Conservation (phyloP, 2,797 vertebrate genomes). For the Protosalanx chinensis region DNA sequence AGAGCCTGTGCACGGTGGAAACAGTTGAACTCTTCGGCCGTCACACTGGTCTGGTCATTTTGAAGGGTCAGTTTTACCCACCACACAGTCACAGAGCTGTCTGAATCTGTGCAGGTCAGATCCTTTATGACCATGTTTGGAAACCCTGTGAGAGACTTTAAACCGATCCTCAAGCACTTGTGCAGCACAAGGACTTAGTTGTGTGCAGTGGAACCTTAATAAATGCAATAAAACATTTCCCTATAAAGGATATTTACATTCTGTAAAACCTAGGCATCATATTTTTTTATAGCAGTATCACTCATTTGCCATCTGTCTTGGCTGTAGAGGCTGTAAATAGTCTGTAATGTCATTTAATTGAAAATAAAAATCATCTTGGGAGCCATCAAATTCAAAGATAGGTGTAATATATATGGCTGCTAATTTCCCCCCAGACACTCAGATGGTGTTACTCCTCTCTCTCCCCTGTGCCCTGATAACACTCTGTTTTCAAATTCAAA, state of each 20-base stretch:
- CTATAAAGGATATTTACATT: neutral
- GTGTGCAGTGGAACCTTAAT: neutral
- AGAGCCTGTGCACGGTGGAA: too few species aligned
- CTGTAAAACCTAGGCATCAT: neutral
- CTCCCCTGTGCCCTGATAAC: neutral
- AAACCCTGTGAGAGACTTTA: neutral
- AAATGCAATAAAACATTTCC: neutral
- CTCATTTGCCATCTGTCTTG: neutral
- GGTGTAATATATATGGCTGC: neutral
- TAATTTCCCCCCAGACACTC: neutral
- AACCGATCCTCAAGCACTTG: neutral
- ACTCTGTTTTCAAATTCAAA: neutral
- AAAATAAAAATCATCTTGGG: neutral
- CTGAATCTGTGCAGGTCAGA: too few species aligned
- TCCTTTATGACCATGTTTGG: slow-evolving; percentile 1
- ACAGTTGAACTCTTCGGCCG: neutral
- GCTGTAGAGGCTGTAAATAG: too few species aligned
- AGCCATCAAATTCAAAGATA: neutral
- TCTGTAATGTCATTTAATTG: neutral
- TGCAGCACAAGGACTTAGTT: neutral
- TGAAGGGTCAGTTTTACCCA: slow-evolving; percentile 3
- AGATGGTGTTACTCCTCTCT: neutral
- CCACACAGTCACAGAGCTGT: neutral
- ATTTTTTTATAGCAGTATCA: neutral
- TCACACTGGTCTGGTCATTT: neutral